These are phyloP conservation scores for Drosophila pseudoananassae DNA, from an alignment of 1,140 invertebrate genomes.

Conservation along the genomic window DNA sequence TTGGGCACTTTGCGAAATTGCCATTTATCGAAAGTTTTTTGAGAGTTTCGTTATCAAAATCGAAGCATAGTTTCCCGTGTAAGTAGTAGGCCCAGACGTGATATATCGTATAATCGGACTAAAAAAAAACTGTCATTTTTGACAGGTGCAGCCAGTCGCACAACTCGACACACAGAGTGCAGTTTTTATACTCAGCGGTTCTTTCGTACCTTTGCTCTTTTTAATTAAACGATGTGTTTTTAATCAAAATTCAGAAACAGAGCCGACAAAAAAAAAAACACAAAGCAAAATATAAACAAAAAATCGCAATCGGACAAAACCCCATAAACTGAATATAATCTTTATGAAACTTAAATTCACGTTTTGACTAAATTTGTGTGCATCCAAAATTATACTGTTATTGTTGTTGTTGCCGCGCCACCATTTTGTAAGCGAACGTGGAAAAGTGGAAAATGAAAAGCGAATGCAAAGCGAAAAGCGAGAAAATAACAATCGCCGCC, in stretches of 20 bases:
- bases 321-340: conserved; percentile 11
- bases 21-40: conserved; percentile 27
- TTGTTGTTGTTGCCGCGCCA: conserved; percentile 57
- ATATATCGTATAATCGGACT: neutral
- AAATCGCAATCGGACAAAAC: neutral
- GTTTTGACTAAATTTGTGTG: conserved; percentile 24
- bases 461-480: conserved; percentile 50
- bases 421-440: conserved; percentile 67
- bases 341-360: conserved; percentile 13
- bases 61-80: conserved; percentile 23
- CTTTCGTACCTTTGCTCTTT: conserved; percentile 4
- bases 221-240: conserved; percentile 27
- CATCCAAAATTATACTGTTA: conserved; percentile 34
- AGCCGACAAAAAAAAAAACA: neutral
- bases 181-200: conserved; percentile 14
- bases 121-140: neutral
- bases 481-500: conserved; percentile 37
- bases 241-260: conserved; percentile 32
- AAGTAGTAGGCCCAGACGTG: conserved; percentile 14
- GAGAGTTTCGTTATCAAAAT: conserved; percentile 24
- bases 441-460: conserved; percentile 33
- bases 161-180: conserved; percentile 23
- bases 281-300: neutral
- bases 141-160: conserved; percentile 28
- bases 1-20: conserved; percentile 19